Conservation (phyloP, 2,888 invertebrate genomes). For the Megaustenia siamemsis region DNA sequence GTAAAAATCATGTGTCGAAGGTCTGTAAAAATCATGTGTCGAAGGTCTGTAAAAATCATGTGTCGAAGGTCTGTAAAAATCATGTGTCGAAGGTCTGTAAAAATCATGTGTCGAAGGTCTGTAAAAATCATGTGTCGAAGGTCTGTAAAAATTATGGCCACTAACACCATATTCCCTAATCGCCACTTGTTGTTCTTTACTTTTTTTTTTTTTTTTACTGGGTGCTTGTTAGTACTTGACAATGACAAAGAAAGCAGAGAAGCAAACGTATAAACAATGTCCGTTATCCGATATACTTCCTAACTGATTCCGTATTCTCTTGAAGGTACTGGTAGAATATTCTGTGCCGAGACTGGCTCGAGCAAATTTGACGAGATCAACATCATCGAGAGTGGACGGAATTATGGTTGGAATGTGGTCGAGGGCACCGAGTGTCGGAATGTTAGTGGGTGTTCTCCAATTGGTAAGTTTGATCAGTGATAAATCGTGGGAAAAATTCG, state of each 20-base stretch:
- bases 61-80: too few relatives aligned
- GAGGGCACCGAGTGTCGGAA: constrained; percentile 69
- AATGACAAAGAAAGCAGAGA: not conserved
- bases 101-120: too few relatives aligned
- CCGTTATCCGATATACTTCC: not conserved
- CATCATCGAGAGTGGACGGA: constrained; percentile 70
- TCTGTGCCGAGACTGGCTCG: constrained; percentile 76
- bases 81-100: too few relatives aligned
- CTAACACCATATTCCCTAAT: too few relatives aligned
- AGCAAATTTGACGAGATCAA: constrained; percentile 72
- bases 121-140: too few relatives aligned
- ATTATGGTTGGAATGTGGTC: constrained; percentile 73
- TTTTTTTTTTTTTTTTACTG: not conserved
- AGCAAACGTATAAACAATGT: not conserved
- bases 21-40: too few relatives aligned
- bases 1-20: too few relatives aligned
- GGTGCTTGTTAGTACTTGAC: too few relatives aligned
- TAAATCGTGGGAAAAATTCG: not conserved
- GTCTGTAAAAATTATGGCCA: too few relatives aligned
- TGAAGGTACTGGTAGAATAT: constrained; percentile 65
- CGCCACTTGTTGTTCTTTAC: too few relatives aligned
- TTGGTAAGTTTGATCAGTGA: constrained; percentile 32
- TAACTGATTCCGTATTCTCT: not conserved
- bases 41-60: too few relatives aligned
- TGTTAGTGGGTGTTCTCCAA: constrained; percentile 30